These are phyloP conservation scores for Onychomys arenicola DNA, from an alignment of 2,797 vertebrate genomes.

Conservation along the genomic window DNA sequence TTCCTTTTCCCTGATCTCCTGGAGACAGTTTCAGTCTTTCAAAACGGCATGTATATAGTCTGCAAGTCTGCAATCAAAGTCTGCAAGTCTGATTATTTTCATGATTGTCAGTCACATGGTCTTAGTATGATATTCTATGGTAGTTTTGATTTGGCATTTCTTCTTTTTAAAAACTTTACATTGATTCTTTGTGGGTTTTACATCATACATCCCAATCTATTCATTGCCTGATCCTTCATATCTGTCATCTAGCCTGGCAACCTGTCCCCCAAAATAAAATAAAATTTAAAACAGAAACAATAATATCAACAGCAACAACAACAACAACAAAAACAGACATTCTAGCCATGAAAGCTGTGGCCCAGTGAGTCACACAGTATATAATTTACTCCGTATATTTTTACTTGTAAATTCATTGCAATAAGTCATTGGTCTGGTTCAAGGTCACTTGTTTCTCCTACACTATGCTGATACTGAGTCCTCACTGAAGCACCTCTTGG, in stretches of 20 bases:
- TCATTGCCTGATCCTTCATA: background rate
- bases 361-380: background rate
- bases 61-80: background rate
- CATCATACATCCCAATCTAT: background rate
- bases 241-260: background rate
- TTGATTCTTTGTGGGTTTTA: background rate
- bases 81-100: background rate
- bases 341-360: background rate
- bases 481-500: background rate
- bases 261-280: background rate
- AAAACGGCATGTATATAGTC: background rate
- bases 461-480: background rate
- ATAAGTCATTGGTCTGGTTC: background rate
- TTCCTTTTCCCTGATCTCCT: background rate
- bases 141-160: background rate
- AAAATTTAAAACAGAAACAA: background rate
- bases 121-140: no score
- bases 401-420: background rate
- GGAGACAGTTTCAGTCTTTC: background rate
- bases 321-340: no score
- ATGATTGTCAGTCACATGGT: background rate
- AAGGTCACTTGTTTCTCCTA: background rate
- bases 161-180: background rate
- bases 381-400: background rate
- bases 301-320: background rate